These are phyloP conservation scores for Temnopleurus reevesii DNA, from an alignment of 53 echinoderm and acorn worm species.

Conservation along the genomic window DNA sequence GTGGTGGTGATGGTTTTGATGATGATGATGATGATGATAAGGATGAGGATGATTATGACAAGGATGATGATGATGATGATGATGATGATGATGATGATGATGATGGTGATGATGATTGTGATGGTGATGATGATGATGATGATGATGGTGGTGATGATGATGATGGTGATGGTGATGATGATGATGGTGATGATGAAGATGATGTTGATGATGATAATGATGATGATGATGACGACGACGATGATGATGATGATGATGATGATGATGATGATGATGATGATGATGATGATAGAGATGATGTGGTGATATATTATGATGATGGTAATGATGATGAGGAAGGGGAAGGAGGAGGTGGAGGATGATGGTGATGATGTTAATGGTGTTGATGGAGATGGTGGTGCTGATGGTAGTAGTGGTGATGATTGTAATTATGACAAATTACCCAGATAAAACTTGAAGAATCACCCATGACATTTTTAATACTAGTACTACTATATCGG, in stretches of 20 bases:
- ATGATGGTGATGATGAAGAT: slow-evolving; percentile 22
- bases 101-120: not conserved
- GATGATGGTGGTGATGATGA: slow-evolving; percentile 17
- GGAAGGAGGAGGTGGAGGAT: not conserved
- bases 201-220: slow-evolving; percentile 31
- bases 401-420: too few relatives aligned
- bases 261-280: not conserved
- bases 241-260: not conserved
- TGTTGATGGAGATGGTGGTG: too few relatives aligned
- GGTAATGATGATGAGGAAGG: not conserved
- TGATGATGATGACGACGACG: slow-evolving; percentile 15
- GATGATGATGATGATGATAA: not conserved
- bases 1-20: not conserved
- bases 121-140: slow-evolving; percentile 39
- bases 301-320: not conserved
- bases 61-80: not conserved
- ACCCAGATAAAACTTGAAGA: too few relatives aligned
- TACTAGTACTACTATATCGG: too few relatives aligned
- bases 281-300: not conserved
- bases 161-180: not conserved
- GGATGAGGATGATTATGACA: not conserved
- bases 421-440: too few relatives aligned
- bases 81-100: slow-evolving; percentile 33
- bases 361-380: not conserved
- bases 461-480: too few relatives aligned